phyloP scores from a whole-genome alignment of 2,797 vertebrate genomes.

The Hozukius guyotensis region DNA sequence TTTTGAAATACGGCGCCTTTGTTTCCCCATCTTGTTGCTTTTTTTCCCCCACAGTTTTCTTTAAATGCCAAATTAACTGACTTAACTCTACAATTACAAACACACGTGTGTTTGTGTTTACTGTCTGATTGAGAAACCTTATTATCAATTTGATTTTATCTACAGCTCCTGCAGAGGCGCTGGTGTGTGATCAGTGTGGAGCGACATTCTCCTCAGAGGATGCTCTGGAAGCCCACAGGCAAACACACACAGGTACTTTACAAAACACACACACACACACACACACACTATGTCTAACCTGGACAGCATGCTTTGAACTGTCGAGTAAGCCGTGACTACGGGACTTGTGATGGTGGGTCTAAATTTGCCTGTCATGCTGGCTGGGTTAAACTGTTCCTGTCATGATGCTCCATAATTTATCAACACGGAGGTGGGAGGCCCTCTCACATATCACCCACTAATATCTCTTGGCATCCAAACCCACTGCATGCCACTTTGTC shows the following conservation, averaged over 20 bases:
- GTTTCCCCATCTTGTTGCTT: conserved; percentile 12
- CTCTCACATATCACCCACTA: conserved; percentile 81
- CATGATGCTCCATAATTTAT: conserved; percentile 83
- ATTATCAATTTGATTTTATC: conserved; percentile 57
- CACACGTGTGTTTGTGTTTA: conserved; percentile 19
- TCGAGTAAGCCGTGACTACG: conserved; percentile 59
- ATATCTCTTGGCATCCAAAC: conserved; percentile 73
- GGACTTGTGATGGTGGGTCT: conserved; percentile 53
- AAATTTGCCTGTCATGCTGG: conserved; percentile 77
- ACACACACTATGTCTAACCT: conserved; percentile 31
- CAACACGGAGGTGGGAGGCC: conserved; percentile 70
- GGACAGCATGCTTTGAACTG: conserved; percentile 38
- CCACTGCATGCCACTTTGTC: conserved; percentile 60
- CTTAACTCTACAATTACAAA: conserved; percentile 34
- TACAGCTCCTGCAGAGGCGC: conserved; percentile 93
- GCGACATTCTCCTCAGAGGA: conserved; percentile 97
- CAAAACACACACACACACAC: conserved; percentile 15
- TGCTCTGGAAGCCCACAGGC: conserved; percentile 93
- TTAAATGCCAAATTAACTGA: conserved; percentile 38
- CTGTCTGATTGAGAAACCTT: conserved; percentile 46
- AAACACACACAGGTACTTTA: conserved; percentile 93
- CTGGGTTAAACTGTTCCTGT: conserved; percentile 80
- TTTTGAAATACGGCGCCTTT: conserved; percentile 53
- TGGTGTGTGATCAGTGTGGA: conserved; percentile 97
- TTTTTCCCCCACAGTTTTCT: background rate